phyloP scores from a whole-genome alignment of 2,888 invertebrate genomes.

The Deilephila porcellus region DNA sequence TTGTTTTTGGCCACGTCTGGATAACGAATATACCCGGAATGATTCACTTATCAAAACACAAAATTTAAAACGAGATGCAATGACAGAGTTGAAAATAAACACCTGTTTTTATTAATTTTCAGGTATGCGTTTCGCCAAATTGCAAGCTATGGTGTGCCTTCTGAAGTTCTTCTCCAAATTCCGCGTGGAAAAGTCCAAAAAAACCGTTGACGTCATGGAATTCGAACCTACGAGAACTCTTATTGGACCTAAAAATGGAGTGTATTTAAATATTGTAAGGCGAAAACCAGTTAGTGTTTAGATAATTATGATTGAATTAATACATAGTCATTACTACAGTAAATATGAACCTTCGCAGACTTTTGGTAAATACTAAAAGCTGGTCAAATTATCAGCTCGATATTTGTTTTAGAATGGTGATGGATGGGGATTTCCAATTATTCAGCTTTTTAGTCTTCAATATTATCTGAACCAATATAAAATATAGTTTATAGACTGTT shows the following conservation, averaged over 20 bases:
- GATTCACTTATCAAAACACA: too few species aligned
- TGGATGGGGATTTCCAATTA: too few species aligned
- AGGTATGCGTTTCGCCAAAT: slow-evolving; percentile 53
- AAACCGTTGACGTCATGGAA: slow-evolving; percentile 37
- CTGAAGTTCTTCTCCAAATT: slow-evolving; percentile 45
- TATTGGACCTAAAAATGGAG: slow-evolving; percentile 40
- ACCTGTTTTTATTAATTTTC: slow-evolving; percentile 33
- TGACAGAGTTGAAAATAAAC: neutral
- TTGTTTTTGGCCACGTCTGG: too few species aligned
- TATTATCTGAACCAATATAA: too few species aligned
- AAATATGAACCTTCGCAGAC: too few species aligned
- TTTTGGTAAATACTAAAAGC: too few species aligned
- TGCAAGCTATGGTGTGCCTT: slow-evolving; percentile 47
- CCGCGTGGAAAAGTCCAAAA: slow-evolving; percentile 42
- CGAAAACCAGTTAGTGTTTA: slow-evolving; percentile 21
- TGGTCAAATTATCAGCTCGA: too few species aligned
- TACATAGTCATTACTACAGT: neutral
- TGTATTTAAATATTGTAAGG: slow-evolving; percentile 38
- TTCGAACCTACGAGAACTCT: slow-evolving; percentile 36
- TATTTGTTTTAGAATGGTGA: too few species aligned
- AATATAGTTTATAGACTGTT: too few species aligned
- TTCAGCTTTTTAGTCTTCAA: too few species aligned
- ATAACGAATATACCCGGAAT: too few species aligned
- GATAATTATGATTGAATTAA: neutral
- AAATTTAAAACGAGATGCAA: too few species aligned